Evolutionary conservation across 2,888 invertebrate species (phyloP), one percentile per base, ranked within the genome.

Genomic region (Tigriopus californicus): DNA sequence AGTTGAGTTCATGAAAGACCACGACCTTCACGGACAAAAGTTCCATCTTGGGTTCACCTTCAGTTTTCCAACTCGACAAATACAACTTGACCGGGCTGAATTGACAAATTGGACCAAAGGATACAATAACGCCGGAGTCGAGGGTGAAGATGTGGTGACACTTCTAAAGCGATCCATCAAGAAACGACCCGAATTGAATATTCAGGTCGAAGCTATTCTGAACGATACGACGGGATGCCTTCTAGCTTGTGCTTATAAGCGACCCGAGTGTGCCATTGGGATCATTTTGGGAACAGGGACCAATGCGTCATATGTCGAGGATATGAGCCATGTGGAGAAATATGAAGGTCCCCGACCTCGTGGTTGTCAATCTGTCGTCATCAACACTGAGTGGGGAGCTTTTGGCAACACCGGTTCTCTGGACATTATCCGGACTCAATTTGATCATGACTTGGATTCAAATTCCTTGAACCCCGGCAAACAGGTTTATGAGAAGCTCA

Each of bases 331-430:
- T 10, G 51, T 51, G 20, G 51, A 51, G 24, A 8, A 10, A 51
- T 51, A 20, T 22, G 51, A 51, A 24, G 51, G 51, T 20, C 20
- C n/a, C 4, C 51, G 22, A 13, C 22, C 22, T 51, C 20, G 24
- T 10, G 22, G 24, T 20, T 13, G 22, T 18, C 2, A 51, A 18
- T 51, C 20, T 20, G 51, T 51, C n/a, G 51, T 51, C 4, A 51
- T 51, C 20, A 51, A 51, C 51, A 51, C 51, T 51, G 51, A 51
- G 22, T 51, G 51, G 51, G 51, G 51, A 20, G 51, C 51, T n/a
- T 22, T 51, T n/a, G 51, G 51, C 2, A 51, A 51, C 51, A 51
- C 51, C 24, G 51, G 51, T 22, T 51, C 51, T 22, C 22, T 51
- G 51, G 51, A 51, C 51, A 22, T 51, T 12, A 20, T 51, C 5